Conservation (phyloP, 2,888 invertebrate genomes). For the Hypolimnas misippus region DNA sequence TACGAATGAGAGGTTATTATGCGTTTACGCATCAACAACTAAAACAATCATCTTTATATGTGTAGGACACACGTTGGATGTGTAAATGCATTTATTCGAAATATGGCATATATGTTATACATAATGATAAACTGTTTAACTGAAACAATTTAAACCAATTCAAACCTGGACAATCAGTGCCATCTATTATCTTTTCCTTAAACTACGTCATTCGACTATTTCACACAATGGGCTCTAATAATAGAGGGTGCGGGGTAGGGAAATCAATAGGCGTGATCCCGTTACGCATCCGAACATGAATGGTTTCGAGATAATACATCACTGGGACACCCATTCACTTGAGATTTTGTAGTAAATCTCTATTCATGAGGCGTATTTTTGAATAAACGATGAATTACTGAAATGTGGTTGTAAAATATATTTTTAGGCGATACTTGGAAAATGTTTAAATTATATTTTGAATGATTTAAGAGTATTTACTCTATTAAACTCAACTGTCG, state of each 20-base stretch:
- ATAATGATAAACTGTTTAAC: too few relatives aligned
- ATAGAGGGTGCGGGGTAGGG: not conserved
- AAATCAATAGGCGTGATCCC: not conserved
- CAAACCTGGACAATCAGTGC: not conserved
- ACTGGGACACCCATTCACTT: not conserved
- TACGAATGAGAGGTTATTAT: too few relatives aligned
- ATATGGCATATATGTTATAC: too few relatives aligned
- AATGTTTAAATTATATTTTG: too few relatives aligned
- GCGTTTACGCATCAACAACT: too few relatives aligned
- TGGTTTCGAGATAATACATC: not conserved
- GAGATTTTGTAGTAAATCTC: not conserved
- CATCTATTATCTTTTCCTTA: not conserved
- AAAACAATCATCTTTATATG: too few relatives aligned
- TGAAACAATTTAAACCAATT: not conserved
- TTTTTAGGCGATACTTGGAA: too few relatives aligned
- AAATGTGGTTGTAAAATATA: not conserved
- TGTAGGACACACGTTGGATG: too few relatives aligned
- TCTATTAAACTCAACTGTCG: too few relatives aligned
- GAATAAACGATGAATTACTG: constrained; percentile 1
- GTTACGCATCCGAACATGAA: not conserved
- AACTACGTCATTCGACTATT: not conserved
- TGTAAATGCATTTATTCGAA: too few relatives aligned
- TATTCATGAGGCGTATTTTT: constrained; percentile 1
- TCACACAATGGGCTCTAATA: not conserved
- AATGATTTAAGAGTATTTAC: too few relatives aligned